Evolutionary conservation across 2,888 invertebrate genomes (phyloP), one percentile per base, ranked within the genome.

Genomic region (Heterodera filipjevi): DNA sequence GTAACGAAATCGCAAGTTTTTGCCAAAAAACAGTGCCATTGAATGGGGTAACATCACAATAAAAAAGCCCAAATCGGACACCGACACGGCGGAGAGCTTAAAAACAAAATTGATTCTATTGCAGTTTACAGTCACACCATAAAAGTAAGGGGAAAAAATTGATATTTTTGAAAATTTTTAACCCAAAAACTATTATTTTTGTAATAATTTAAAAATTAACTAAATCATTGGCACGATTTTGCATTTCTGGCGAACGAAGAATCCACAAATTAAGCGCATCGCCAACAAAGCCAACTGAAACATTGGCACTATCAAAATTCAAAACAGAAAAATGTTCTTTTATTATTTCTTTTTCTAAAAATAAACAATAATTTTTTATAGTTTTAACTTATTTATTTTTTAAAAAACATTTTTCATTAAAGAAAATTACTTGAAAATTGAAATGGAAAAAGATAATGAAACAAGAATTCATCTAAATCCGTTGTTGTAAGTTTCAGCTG

Each of bases 141-240:
- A n/a, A n/a, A n/a, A n/a, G n/a, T n/a, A n/a, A n/a, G n/a, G n/a
- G n/a, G n/a, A n/a, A n/a, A n/a, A n/a, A n/a, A n/a, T n/a, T n/a
- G n/a, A n/a, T n/a, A n/a, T n/a, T n/a, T n/a, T n/a, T n/a, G n/a
- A n/a, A n/a, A n/a, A n/a, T n/a, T n/a, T n/a, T n/a, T n/a, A n/a
- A n/a, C n/a, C n/a, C n/a, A n/a, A n/a, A n/a, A n/a, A n/a, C n/a
- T n/a, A n/a, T n/a, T n/a, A n/a, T n/a, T n/a, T n/a, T n/a, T n/a
- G n/a, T n/a, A n/a, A n/a, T 49, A 14, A 27, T 76, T 19, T 27
- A 77, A 22, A n/a, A n/a, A 6, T 81, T 39, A 66, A 88, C 88
- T 85, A 88, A 81, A 80, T 88, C 88, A 72, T 86, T 87, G 72
- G 88, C 88, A 68, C 86, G 82, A 81, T 88, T 88, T 22, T 87